Evolutionary conservation across 1,140 invertebrate species (phyloP), one percentile per base, ranked within the genome.

Genomic region (Colletes gigas): DNA sequence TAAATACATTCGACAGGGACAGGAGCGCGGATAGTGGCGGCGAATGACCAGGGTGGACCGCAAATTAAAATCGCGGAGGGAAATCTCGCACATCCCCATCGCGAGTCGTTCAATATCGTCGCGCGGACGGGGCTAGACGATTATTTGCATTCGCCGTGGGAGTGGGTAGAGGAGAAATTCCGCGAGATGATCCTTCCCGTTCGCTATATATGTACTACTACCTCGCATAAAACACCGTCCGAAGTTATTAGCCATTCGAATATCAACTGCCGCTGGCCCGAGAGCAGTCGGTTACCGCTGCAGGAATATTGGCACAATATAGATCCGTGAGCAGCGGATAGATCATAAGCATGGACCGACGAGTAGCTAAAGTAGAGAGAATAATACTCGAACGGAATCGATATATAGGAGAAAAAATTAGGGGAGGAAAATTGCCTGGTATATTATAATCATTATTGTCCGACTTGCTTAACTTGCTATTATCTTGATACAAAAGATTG

Each of bases 41-140:
- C 21, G 63, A 76, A 55, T 12, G 39, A 47, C n/a, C n/a, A 50
- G 30, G 67, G 14, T n/a, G 44, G 54, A 14, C n/a, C 19, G 57
- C 44, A 81, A 82, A 86, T 85, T 82, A 77, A 73, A 84, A 85
- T 65, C 47, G 57, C 15, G 21, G 17, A 70, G 47, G 19, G 39
- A 66, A 55, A 70, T 74, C 63, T 80, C 19, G 47, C 52, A 8
- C 21, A 6, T 55, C 7, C 30, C 7, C n/a, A 17, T 47, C 5
- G 44, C 47, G 14, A 3, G 44, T 19, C 21, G 70, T 72, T 80
- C 70, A 47, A 82, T 82, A 82, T 39, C 21, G 66, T 54, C 44
- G 60, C 47, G 15, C 41, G 41, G 39, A 19, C 41, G 41, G 19
- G 63, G 41, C 55, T 44, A n/a, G 19, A 60, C 52, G 19, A 70